Percentiles rank a stretch among this genome's conserved stretches.
phyloP scores from a whole-genome alignment of 2,113 vertebrate genomes.

The Dipodomys spectabilis region DNA sequence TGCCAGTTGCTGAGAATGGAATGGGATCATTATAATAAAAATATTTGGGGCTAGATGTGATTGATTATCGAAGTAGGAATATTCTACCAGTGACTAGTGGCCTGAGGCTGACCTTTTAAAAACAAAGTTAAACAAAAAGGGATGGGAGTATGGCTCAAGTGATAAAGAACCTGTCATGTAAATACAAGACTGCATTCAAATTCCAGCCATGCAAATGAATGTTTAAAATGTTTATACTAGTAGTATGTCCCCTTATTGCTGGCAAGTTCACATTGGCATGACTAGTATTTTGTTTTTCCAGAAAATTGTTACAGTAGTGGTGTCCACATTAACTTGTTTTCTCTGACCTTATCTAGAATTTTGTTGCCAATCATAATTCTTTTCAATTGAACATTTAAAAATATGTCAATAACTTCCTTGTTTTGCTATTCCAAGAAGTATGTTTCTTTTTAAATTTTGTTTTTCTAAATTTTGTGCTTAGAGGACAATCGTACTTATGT shows the following conservation, averaged over 20 bases:
- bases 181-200: not conserved
- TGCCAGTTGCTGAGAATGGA: not conserved
- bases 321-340: not conserved
- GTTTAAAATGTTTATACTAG: not conserved
- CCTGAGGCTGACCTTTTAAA: too few relatives aligned
- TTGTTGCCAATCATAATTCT: conserved; percentile 36
- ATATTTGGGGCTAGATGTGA: too few relatives aligned
- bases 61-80: too few relatives aligned
- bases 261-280: not conserved
- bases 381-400: conserved; percentile 19
- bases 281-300: conserved; percentile 26
- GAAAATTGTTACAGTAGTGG: not conserved
- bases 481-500: not conserved
- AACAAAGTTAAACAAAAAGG: too few relatives aligned
- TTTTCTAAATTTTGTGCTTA: conserved; percentile 40
- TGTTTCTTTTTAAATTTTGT: not conserved
- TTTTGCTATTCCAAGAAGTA: not conserved
- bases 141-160: too few relatives aligned
- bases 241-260: not conserved
- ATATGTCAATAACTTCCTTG: not conserved
- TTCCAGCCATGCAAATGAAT: not conserved
- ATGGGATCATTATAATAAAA: not conserved
- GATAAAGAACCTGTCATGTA: too few relatives aligned
- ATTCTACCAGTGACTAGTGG: too few relatives aligned
- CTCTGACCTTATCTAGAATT: not conserved